Evolutionary conservation across 2,888 invertebrate species (phyloP).

Genomic region (Thumatha senex): DNA sequence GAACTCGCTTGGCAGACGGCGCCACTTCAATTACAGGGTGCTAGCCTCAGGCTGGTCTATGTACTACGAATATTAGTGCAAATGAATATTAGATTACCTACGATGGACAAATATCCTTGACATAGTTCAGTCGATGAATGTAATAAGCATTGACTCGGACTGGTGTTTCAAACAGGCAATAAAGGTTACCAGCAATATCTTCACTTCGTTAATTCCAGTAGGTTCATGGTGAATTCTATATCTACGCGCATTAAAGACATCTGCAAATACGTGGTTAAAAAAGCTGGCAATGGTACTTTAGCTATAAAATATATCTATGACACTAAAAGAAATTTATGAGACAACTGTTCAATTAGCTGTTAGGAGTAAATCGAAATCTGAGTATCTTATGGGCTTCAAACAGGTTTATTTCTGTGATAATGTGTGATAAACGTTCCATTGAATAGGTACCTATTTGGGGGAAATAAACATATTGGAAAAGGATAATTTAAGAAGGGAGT

Average conservation of each 20-base stretch:
- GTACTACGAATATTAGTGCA: not conserved
- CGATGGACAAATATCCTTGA: not conserved
- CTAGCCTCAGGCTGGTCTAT: not conserved
- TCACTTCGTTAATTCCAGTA: too few relatives aligned
- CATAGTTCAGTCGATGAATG: not conserved
- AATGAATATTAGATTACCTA: not conserved
- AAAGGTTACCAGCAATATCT: not conserved
- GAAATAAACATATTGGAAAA: too few relatives aligned
- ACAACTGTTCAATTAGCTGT: not conserved
- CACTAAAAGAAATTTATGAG: not conserved
- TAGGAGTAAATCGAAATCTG: not conserved
- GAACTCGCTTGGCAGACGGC: slow-evolving; percentile 12
- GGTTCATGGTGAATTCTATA: too few relatives aligned
- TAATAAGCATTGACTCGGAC: too few relatives aligned
- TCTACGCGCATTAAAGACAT: too few relatives aligned
- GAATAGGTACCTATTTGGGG: too few relatives aligned
- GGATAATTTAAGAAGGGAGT: too few relatives aligned
- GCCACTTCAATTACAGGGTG: not conserved
- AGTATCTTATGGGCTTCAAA: not conserved
- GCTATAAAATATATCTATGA: too few relatives aligned
- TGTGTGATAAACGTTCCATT: not conserved
- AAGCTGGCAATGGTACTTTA: too few relatives aligned
- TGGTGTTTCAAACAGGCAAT: too few relatives aligned
- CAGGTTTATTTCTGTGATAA: not conserved
- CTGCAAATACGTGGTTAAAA: too few relatives aligned